Evolutionary conservation across 2,888 invertebrate species (phyloP).

Genomic region (Yponomeuta plumbellus): DNA sequence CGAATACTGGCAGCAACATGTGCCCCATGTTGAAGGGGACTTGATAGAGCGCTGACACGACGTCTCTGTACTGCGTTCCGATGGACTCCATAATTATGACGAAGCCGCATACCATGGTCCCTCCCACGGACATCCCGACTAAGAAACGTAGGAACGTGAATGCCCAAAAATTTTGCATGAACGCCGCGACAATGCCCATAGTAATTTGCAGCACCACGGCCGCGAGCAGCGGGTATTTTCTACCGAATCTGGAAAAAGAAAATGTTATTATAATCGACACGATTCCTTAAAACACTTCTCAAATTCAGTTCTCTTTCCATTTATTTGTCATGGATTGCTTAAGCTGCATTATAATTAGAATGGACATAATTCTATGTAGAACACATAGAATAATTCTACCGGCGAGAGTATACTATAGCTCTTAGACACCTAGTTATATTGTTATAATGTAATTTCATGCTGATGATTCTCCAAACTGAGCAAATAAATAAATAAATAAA

Average conservation of each 20-base stretch:
- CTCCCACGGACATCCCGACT: slow-evolving; percentile 85
- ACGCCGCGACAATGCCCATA: slow-evolving; percentile 81
- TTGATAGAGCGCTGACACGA: slow-evolving; percentile 80
- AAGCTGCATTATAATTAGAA: too few relatives aligned
- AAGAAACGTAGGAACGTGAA: slow-evolving; percentile 83
- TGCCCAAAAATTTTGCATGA: slow-evolving; percentile 76
- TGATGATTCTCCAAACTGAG: too few relatives aligned
- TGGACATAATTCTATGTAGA: too few relatives aligned
- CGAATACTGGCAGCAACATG: slow-evolving; percentile 77
- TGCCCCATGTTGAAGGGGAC: slow-evolving; percentile 83
- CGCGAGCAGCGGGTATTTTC: slow-evolving; percentile 82
- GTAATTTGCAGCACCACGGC: slow-evolving; percentile 83
- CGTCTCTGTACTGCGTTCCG: slow-evolving; percentile 73
- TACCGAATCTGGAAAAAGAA: slow-evolving; percentile 79
- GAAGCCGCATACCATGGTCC: slow-evolving; percentile 83
- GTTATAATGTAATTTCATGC: too few relatives aligned
- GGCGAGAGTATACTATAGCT: too few relatives aligned
- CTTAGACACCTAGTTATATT: too few relatives aligned
- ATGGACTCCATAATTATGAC: slow-evolving; percentile 81
- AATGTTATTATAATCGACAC: neutral
- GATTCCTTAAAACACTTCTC: neutral
- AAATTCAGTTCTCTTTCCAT: too few relatives aligned
- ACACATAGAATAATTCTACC: too few relatives aligned
- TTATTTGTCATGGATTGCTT: too few relatives aligned
- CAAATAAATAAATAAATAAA: too few relatives aligned